These are phyloP conservation scores for Halcyon malimbica DNA, from an alignment of 2,113 vertebrate genomes.

Conservation along the genomic window DNA sequence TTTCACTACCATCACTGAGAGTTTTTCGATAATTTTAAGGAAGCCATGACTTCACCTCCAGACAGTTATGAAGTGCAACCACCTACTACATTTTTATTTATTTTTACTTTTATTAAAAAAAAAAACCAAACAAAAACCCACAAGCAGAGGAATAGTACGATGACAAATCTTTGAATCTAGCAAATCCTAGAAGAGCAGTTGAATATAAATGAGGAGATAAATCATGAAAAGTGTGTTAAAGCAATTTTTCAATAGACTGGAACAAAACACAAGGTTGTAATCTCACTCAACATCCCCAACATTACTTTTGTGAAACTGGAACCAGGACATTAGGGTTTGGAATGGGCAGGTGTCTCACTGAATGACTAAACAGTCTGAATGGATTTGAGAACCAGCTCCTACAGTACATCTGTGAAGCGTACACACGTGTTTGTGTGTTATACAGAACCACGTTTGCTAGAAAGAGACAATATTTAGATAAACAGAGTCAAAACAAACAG, in stretches of 20 bases:
- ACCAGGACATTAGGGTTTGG: neutral
- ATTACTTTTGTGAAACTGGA: neutral
- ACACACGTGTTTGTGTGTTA: neutral
- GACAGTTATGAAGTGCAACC: neutral
- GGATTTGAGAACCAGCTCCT: neutral
- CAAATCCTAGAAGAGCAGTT: neutral
- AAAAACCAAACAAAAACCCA: neutral
- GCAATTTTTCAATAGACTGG: neutral
- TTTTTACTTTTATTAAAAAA: neutral
- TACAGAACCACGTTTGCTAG: neutral
- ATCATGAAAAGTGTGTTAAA: neutral
- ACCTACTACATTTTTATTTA: neutral
- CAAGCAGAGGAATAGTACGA: neutral
- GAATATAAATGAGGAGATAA: constrained; percentile 10
- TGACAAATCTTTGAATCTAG: neutral
- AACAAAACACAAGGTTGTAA: neutral
- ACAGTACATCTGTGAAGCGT: fast-evolving
- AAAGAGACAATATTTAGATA: neutral
- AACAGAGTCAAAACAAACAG: neutral
- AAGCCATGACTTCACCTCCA: neutral
- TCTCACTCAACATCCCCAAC: neutral
- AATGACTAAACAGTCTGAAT: neutral
- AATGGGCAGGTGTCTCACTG: neutral
- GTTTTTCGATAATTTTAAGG: neutral
- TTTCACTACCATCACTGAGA: neutral